phyloP scores from a whole-genome alignment of 2,888 invertebrate species.

The Phalera bucephala region DNA sequence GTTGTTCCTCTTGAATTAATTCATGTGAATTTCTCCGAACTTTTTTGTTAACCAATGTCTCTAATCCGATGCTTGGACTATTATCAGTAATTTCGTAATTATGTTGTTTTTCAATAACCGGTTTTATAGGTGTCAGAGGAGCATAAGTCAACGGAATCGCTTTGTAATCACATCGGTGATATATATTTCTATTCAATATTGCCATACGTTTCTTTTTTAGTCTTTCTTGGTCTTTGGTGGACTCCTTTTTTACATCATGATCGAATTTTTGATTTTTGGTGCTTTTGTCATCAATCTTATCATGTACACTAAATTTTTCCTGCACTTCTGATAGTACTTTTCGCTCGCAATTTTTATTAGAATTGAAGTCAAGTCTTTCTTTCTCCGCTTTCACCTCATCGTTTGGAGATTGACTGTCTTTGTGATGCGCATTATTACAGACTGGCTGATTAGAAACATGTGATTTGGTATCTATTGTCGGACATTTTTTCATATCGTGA shows the following conservation, averaged over 20 bases:
- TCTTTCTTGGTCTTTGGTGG: slow-evolving; percentile 39
- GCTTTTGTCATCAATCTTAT: slow-evolving; percentile 18
- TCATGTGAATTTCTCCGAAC: background rate
- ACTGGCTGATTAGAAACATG: background rate
- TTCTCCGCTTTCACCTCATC: slow-evolving; percentile 8
- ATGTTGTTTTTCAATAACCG: slow-evolving; percentile 8
- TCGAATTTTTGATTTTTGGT: slow-evolving; percentile 21
- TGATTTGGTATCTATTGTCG: background rate
- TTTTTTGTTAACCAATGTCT: slow-evolving; percentile 2
- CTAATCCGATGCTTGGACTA: background rate
- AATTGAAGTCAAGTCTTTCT: slow-evolving; percentile 24
- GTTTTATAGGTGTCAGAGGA: slow-evolving; percentile 37
- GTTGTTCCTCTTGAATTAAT: slow-evolving; percentile 1
- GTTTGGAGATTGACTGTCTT: background rate
- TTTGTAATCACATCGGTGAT: slow-evolving; percentile 34
- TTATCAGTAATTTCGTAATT: background rate
- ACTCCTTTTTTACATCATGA: slow-evolving; percentile 19
- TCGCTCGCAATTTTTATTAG: slow-evolving; percentile 34
- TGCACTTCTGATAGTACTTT: slow-evolving; percentile 57
- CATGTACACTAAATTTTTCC: slow-evolving; percentile 33
- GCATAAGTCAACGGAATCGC: slow-evolving; percentile 56
- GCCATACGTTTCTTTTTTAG: slow-evolving; percentile 54
- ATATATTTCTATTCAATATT: slow-evolving; percentile 55
- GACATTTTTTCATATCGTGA: background rate
- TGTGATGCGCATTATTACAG: background rate